These are phyloP conservation scores for Stegodyphus dumicola DNA, from an alignment of 1,140 invertebrate species.

Conservation along the genomic window DNA sequence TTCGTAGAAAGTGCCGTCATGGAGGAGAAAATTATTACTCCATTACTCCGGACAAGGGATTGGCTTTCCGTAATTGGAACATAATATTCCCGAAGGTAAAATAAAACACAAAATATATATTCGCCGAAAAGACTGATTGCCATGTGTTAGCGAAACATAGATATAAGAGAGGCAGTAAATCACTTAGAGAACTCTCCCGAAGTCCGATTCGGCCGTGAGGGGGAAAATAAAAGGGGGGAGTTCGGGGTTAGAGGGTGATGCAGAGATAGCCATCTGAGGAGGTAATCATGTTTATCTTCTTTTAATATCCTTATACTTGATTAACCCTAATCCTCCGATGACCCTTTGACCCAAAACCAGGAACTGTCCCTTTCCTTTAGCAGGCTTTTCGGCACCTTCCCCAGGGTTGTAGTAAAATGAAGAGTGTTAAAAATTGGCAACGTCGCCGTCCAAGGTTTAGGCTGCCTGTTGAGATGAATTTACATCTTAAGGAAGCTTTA, in stretches of 20 bases:
- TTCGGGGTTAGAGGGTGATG: constrained; percentile 27
- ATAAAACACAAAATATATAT: constrained; percentile 16
- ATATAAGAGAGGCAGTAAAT: constrained; percentile 27
- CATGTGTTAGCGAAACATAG: constrained; percentile 7
- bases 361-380: constrained; percentile 23
- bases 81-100: background rate
- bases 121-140: constrained; percentile 26
- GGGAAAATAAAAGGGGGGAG: background rate
- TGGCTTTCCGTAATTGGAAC: background rate
- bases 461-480: no score
- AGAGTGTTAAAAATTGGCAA: no score
- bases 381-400: background rate
- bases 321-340: constrained; percentile 18
- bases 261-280: constrained; percentile 38
- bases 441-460: no score
- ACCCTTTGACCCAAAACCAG: constrained; percentile 30
- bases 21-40: no score
- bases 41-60: background rate
- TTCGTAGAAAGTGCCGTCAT: background rate
- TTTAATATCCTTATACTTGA: constrained; percentile 40
- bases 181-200: constrained; percentile 5
- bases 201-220: constrained; percentile 11
- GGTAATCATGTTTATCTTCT: constrained; percentile 53
- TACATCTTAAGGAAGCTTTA: no score
- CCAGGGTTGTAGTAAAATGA: background rate